Evolutionary conservation across 2,113 vertebrate genomes (phyloP).

Genomic region (Erpornis zantholeuca): DNA sequence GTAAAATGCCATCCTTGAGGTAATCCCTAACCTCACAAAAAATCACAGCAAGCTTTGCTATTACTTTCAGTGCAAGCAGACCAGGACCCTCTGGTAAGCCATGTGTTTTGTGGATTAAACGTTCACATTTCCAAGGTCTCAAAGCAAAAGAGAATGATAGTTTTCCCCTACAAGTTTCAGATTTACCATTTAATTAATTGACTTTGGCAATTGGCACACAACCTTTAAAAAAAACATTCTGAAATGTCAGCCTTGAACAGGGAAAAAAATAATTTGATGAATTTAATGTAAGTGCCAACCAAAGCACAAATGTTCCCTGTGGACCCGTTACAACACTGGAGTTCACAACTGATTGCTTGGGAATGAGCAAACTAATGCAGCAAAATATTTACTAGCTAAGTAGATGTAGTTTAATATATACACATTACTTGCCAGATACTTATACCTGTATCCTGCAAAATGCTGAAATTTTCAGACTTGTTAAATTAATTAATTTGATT

Average conservation of each 20-base stretch:
- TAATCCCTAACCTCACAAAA: not conserved
- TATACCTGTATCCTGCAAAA: constrained; percentile 33
- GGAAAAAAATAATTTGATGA: constrained; percentile 41
- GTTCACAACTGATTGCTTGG: constrained; percentile 34
- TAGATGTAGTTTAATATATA: not conserved
- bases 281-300: constrained; percentile 54
- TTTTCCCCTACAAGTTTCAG: constrained; percentile 11
- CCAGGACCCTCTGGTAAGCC: not conserved
- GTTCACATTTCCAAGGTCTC: not conserved
- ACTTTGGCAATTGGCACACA: constrained; percentile 57
- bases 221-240: constrained; percentile 32
- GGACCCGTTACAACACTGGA: constrained; percentile 11
- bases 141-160: not conserved
- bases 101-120: not conserved
- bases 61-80: not conserved
- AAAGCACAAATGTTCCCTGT: constrained; percentile 60
- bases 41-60: not conserved
- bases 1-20: not conserved
- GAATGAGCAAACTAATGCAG: constrained; percentile 30
- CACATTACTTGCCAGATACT: constrained; percentile 13
- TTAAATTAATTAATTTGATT: constrained; percentile 47
- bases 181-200: constrained; percentile 55
- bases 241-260: constrained; percentile 57
- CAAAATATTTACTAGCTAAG: constrained; percentile 36
- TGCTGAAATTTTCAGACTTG: not conserved